Conservation (phyloP, 2,113 vertebrate genomes). For the Enhydra lutris region DNA sequence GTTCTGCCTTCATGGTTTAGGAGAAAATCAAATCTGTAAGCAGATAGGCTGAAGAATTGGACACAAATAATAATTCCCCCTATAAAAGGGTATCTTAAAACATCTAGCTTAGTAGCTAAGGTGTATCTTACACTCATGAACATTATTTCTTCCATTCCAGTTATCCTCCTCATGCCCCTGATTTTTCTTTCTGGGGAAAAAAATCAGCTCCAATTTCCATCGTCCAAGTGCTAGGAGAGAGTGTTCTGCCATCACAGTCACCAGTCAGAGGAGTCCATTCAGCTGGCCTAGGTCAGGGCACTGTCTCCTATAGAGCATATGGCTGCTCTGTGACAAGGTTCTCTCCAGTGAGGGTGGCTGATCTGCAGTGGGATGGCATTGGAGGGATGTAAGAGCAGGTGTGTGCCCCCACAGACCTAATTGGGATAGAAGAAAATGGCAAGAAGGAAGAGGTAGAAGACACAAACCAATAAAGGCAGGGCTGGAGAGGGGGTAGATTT, state of each 20-base stretch:
- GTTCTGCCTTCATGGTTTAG: not conserved
- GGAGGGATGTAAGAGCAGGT: not conserved
- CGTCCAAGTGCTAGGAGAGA: not conserved
- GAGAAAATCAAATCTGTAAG: not conserved
- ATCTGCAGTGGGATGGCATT: not conserved
- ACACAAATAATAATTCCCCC: not conserved
- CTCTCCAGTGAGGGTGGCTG: not conserved
- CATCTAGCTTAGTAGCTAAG: not conserved
- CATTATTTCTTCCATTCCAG: not conserved
- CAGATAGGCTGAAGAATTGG: not conserved
- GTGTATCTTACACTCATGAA: not conserved
- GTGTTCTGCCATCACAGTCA: not conserved
- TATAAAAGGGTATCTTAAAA: not conserved
- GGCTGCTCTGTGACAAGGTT: not conserved
- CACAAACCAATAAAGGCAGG: not conserved
- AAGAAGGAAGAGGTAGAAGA: not conserved
- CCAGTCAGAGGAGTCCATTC: not conserved
- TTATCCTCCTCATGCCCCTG: not conserved
- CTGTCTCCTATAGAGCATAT: not conserved
- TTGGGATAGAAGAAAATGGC: not conserved
- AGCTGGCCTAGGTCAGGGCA: not conserved
- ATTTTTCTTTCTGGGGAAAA: not conserved
- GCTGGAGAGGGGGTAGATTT: not conserved
- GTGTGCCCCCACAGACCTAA: not conserved
- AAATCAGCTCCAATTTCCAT: not conserved